These are phyloP conservation scores for Dinocampus coccinellae DNA, from an alignment of 2,888 invertebrate species.

Conservation along the genomic window DNA sequence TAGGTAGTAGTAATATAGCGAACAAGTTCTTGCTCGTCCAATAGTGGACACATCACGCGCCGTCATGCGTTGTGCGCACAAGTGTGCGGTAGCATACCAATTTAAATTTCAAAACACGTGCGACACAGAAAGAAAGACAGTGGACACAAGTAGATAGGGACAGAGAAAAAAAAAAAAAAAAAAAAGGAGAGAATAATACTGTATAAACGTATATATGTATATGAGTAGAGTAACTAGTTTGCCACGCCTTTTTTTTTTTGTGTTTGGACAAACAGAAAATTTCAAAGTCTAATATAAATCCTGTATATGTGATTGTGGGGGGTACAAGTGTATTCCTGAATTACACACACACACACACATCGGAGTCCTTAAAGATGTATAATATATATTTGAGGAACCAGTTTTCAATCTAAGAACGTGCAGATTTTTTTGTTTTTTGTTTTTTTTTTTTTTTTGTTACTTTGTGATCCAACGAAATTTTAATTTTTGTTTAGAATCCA, in stretches of 20 bases:
- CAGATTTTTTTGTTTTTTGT: constrained; percentile 17
- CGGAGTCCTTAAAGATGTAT: constrained; percentile 35
- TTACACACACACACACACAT: constrained; percentile 13
- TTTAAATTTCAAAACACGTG: constrained; percentile 49
- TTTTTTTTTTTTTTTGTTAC: too few species aligned
- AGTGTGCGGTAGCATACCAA: constrained; percentile 31
- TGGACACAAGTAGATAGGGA: too few species aligned
- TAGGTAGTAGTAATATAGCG: not conserved
- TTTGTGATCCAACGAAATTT: not conserved
- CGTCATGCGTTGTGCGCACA: constrained; percentile 7
- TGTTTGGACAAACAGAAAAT: constrained; percentile 38
- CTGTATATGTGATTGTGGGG: constrained; percentile 33
- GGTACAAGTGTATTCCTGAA: not conserved
- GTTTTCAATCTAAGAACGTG: constrained; percentile 40
- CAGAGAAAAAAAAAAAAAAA: constrained; percentile 12
- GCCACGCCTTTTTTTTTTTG: constrained; percentile 15
- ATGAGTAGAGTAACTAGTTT: constrained; percentile 30
- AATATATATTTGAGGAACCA: constrained; percentile 51
- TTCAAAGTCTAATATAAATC: constrained; percentile 49
- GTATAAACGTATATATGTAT: constrained; percentile 20
- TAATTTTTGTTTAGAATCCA: not conserved
- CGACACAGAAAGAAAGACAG: constrained; percentile 20
- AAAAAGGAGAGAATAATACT: constrained; percentile 10
- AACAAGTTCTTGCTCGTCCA: not conserved
- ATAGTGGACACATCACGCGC: constrained; percentile 3